phyloP scores from a whole-genome alignment of 2,797 vertebrate species.

The Poeciliopsis paucimaculata region DNA sequence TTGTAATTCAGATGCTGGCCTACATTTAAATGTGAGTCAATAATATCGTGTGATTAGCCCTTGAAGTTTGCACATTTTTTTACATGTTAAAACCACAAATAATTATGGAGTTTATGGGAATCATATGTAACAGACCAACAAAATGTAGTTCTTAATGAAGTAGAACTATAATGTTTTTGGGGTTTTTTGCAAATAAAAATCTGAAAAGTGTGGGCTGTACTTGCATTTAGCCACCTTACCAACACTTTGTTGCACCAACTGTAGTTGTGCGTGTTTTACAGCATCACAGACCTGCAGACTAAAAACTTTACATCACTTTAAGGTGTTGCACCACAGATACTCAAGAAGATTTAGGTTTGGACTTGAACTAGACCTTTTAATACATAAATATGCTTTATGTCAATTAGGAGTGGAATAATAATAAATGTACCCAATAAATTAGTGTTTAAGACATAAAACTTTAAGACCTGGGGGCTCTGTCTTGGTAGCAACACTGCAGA shows the following conservation, averaged over 20 bases:
- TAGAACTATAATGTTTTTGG: neutral
- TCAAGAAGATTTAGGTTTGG: neutral
- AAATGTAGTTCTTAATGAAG: neutral
- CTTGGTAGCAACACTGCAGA: neutral
- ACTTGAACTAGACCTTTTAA: neutral
- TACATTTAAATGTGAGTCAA: neutral
- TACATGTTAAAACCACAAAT: neutral
- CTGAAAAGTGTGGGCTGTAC: neutral
- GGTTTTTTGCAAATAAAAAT: neutral
- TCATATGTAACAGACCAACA: neutral
- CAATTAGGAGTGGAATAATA: neutral
- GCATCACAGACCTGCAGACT: neutral
- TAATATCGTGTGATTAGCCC: neutral
- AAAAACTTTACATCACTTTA: neutral
- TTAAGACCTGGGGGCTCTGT: neutral
- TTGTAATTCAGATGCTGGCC: neutral
- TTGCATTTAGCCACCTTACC: neutral
- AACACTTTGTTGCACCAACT: neutral
- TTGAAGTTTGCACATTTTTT: neutral
- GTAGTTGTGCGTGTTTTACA: neutral
- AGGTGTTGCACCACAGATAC: neutral
- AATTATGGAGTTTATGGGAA: neutral
- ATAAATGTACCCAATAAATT: neutral
- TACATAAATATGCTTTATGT: neutral
- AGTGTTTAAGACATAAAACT: neutral